Conservation (phyloP, 2,113 vertebrate genomes). For the Dasypus novemcinctus region DNA sequence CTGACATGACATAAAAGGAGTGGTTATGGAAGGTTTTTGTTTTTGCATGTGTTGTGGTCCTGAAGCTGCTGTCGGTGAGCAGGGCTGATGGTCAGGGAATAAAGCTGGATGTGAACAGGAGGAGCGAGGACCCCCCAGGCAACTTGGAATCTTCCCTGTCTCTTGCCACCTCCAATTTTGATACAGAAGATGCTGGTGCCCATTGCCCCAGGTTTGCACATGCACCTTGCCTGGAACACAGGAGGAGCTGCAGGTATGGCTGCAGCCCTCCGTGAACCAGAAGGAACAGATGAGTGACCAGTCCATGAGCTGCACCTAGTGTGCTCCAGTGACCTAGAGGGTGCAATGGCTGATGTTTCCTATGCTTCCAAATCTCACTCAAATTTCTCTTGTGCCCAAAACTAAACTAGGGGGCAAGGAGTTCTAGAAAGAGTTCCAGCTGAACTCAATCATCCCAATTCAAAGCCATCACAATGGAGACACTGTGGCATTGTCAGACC, state of each 20-base stretch:
- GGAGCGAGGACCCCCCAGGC: not conserved
- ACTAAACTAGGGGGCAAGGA: not conserved
- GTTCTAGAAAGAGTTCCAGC: not conserved
- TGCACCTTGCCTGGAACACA: too few relatives aligned
- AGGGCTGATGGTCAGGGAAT: not conserved
- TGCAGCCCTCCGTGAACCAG: not conserved
- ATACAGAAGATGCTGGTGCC: not conserved
- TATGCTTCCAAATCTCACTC: too few relatives aligned
- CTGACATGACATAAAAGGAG: not conserved
- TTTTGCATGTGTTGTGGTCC: not conserved
- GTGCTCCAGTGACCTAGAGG: not conserved
- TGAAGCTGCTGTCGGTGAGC: not conserved
- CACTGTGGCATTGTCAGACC: not conserved
- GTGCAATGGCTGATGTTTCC: not conserved
- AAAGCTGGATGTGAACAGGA: not conserved
- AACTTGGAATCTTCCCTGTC: not conserved
- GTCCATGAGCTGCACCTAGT: too few relatives aligned
- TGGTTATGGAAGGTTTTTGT: rapidly evolving
- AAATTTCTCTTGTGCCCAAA: not conserved
- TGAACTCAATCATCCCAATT: not conserved
- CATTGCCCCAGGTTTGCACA: not conserved
- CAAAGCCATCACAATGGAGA: not conserved
- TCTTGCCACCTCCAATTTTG: not conserved
- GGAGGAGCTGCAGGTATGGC: too few relatives aligned
- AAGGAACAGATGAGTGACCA: not conserved